Percentiles rank a stretch among this genome's conserved stretches.
phyloP scores from a whole-genome alignment of 1,140 invertebrate genomes.

The Bombyx mandarina region DNA sequence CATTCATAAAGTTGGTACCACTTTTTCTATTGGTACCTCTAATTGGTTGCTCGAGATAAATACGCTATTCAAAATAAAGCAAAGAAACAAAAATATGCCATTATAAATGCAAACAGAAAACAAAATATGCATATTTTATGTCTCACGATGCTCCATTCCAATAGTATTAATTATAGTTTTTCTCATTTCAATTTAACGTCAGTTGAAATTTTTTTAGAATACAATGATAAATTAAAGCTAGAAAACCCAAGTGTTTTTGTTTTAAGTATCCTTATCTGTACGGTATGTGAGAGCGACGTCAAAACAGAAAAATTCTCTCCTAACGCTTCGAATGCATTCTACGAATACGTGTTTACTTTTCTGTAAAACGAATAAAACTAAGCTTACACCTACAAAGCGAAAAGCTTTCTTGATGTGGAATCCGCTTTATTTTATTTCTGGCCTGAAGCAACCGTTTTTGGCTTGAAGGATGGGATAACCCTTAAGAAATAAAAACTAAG shows the following conservation, averaged over 20 bases:
- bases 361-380: conserved; percentile 17
- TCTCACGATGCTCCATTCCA: conserved; percentile 1
- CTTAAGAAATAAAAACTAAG: too few relatives aligned
- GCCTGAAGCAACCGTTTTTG: too few relatives aligned
- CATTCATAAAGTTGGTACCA: too few relatives aligned
- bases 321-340: conserved; percentile 19
- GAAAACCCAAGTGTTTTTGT: too few relatives aligned
- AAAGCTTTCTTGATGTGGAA: neutral
- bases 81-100: too few relatives aligned
- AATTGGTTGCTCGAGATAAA: too few relatives aligned
- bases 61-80: too few relatives aligned
- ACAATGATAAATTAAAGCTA: too few relatives aligned
- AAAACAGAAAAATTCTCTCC: conserved; percentile 15
- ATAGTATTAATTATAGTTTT: neutral
- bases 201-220: too few relatives aligned
- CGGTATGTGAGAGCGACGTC: conserved; percentile 3
- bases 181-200: neutral
- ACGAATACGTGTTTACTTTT: conserved; percentile 14
- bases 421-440: too few relatives aligned
- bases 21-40: too few relatives aligned
- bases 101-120: neutral
- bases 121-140: conserved; percentile 1
- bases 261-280: neutral
- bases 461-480: too few relatives aligned
- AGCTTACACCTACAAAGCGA: conserved; percentile 9